Percentiles rank a stretch among this genome's conserved stretches.
Conservation (phyloP, 2,888 invertebrate genomes). For the Sminthurides aquaticus region DNA sequence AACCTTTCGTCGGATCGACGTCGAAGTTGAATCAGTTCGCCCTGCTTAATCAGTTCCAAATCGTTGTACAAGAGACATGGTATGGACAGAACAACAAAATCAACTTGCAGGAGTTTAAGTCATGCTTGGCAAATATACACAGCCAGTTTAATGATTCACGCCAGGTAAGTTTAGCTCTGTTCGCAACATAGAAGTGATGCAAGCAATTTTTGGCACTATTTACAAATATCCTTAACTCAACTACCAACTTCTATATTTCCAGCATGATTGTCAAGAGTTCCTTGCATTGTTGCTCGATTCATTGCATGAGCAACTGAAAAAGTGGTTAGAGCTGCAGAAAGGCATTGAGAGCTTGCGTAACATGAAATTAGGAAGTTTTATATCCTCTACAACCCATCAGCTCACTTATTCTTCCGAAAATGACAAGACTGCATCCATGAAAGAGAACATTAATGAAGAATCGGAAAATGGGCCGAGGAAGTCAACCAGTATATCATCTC, state of each 20-base stretch:
- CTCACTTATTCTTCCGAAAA: too few relatives aligned
- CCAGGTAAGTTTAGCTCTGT: slow-evolving; percentile 49
- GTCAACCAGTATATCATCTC: too few relatives aligned
- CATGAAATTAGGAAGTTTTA: background rate
- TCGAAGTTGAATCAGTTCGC: slow-evolving; percentile 9
- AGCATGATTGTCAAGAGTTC: slow-evolving; percentile 64
- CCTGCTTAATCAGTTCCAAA: slow-evolving; percentile 31
- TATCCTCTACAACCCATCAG: background rate
- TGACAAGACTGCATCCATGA: too few relatives aligned
- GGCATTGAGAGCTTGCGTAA: background rate
- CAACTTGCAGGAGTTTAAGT: slow-evolving; percentile 51
- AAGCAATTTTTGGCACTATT: background rate
- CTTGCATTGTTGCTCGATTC: slow-evolving; percentile 56
- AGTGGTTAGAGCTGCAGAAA: slow-evolving; percentile 41
- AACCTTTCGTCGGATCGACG: background rate
- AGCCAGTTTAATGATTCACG: slow-evolving; percentile 58
- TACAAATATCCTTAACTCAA: background rate
- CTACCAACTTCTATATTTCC: slow-evolving; percentile 39
- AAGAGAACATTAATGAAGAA: too few relatives aligned
- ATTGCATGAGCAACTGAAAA: slow-evolving; percentile 56
- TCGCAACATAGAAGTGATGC: background rate
- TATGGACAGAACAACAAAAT: slow-evolving; percentile 29
- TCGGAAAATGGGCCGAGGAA: too few relatives aligned
- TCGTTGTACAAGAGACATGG: slow-evolving; percentile 38
- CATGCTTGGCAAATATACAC: slow-evolving; percentile 54